These are phyloP conservation scores for Cynopterus sphinx DNA, from an alignment of 2,797 vertebrate species.

Conservation along the genomic window DNA sequence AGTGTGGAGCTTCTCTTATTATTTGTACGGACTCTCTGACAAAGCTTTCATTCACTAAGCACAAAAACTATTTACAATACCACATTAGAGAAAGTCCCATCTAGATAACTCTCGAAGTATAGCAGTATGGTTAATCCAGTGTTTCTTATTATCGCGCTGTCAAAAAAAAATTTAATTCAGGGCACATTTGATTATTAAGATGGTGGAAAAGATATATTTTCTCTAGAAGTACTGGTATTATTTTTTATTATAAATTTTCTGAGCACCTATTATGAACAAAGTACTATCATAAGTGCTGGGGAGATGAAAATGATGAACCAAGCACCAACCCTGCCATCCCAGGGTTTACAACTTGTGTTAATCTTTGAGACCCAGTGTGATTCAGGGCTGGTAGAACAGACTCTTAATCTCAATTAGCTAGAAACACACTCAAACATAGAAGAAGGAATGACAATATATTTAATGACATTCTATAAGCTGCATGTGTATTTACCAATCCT, in stretches of 20 bases:
- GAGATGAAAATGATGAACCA: neutral
- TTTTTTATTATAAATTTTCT: slow-evolving; percentile 18
- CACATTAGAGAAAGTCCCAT: neutral
- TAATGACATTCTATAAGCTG: neutral
- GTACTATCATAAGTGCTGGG: neutral
- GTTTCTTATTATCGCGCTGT: neutral
- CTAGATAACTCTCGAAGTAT: neutral
- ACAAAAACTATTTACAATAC: neutral
- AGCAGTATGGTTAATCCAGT: neutral
- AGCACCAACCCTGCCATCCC: neutral
- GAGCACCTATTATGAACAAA: neutral
- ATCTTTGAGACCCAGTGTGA: neutral
- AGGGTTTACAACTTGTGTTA: neutral
- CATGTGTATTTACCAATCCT: slow-evolving; percentile 3
- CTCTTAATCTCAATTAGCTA: slow-evolving; percentile 27
- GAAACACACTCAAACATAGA: neutral
- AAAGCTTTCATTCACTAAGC: slow-evolving; percentile 17
- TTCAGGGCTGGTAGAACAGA: neutral
- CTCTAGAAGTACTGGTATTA: neutral
- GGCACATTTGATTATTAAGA: neutral
- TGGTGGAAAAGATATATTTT: neutral
- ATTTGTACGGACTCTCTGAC: neutral
- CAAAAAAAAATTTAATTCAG: neutral
- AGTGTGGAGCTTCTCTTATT: neutral
- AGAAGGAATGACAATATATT: neutral